These are phyloP conservation scores for Agapornis roseicollis DNA, from an alignment of 2,113 vertebrate species.

Conservation along the genomic window DNA sequence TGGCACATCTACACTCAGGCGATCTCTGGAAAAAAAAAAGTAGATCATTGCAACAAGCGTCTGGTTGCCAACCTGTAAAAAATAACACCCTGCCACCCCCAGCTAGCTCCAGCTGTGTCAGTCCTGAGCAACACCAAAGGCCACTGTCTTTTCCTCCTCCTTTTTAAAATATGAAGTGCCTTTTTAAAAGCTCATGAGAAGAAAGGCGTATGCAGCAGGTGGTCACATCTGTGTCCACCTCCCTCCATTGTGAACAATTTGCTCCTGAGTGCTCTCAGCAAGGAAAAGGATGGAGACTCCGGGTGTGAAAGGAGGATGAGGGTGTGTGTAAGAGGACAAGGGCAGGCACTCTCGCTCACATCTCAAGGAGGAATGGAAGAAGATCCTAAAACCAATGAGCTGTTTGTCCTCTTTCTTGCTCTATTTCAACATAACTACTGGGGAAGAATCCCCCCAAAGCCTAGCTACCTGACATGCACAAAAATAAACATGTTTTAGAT, in stretches of 20 bases:
- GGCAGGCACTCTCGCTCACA: neutral
- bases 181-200: constrained; percentile 72
- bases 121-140: constrained; percentile 65
- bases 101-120: constrained; percentile 65
- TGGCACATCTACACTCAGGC: constrained; percentile 69
- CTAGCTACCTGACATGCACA: constrained; percentile 39
- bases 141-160: constrained; percentile 63
- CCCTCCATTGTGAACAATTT: constrained; percentile 72
- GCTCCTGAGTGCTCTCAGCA: constrained; percentile 59
- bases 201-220: constrained; percentile 74
- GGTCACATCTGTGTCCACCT: constrained; percentile 77
- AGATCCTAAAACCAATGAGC: constrained; percentile 43
- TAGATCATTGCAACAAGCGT: constrained; percentile 39
- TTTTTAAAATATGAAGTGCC: constrained; percentile 65
- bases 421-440: neutral
- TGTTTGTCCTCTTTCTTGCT: constrained; percentile 27
- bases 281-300: constrained; percentile 61
- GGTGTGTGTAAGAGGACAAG: constrained; percentile 42
- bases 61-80: constrained; percentile 66
- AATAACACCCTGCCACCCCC: neutral
- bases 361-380: constrained; percentile 7
- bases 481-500: constrained; percentile 63
- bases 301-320: constrained; percentile 19
- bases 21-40: neutral
- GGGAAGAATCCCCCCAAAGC: constrained; percentile 50